Evolutionary conservation across 2,113 vertebrate genomes (phyloP), one percentile per base, ranked within the genome.

Genomic region (Rhizomys pruinosus): DNA sequence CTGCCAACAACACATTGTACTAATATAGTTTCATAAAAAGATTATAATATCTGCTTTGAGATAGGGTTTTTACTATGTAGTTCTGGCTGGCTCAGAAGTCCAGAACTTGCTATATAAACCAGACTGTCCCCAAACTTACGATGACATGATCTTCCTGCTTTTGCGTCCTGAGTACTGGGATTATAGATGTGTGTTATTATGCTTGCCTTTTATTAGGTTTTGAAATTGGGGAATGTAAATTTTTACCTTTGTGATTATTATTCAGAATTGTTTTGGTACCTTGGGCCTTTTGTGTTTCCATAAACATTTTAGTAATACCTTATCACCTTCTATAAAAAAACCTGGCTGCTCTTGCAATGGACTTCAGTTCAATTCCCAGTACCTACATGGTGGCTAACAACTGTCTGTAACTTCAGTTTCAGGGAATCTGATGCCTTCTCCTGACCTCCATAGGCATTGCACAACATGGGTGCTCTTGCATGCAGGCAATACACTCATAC

Each of bases 241-340:
- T 61, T 11, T 5, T 37, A 87, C 34, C 32, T 76, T 73, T 73
- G 52, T 90, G 63, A 61, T 69, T 63, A 44, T 66, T 88, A 84
- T 81, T 61, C 52, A 91, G 42, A 84, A 77, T 63, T 87, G 17
- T 71, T 90, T 93, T 95, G 76, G 9, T 17, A 74, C 87, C 44
- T 23, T 80, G 90, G 5, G 4, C 79, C 25, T 87, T 91, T 87
- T 82, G 20, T 16, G 69, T 34, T 91, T 91, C 63, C 68, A 12
- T 29, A 42, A 88, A 63, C 37, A 52, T 88, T 77, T 89, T 84
- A 77, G 71, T 74, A 64, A 52, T 17, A 17, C 71, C 42, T 89
- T 78, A 27, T 82, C 78, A 84, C 59, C 73, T 81, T 94, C 79
- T 94, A 34, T 17, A 52, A 52, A n/a, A n/a, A n/a, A n/a, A n/a